A percentile compares a stretch with the other conserved stretches of the same genome.
These are phyloP conservation scores for Biston stratarius DNA, from an alignment of 2,888 invertebrate species.

Conservation along the genomic window DNA sequence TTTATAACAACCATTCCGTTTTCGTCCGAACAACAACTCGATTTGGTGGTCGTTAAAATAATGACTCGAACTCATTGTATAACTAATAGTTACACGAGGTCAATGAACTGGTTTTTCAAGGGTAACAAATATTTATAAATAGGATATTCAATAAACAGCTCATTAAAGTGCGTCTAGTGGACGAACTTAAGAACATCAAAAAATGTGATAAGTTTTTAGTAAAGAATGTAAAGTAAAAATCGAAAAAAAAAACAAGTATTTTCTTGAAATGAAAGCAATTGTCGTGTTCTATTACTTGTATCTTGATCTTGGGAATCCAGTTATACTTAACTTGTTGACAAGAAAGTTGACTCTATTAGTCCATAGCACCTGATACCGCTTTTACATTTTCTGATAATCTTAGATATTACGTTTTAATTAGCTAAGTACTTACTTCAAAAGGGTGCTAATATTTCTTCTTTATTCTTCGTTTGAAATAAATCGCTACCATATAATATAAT, in stretches of 20 bases:
- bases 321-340: conserved; percentile 6
- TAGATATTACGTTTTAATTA: not conserved
- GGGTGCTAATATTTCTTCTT: not conserved
- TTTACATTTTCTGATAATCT: not conserved
- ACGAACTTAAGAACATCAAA: not conserved
- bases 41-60: conserved; percentile 31
- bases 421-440: not conserved
- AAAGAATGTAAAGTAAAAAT: not conserved
- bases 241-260: no score
- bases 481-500: not conserved
- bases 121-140: conserved; percentile 16
- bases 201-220: not conserved
- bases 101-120: conserved; percentile 35
- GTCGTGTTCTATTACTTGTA: conserved; percentile 5
- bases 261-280: not conserved
- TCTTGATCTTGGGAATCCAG: conserved; percentile 18
- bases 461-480: not conserved
- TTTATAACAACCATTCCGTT: conserved; percentile 22
- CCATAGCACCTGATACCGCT: not conserved
- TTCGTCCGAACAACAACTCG: conserved; percentile 24
- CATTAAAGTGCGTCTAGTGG: conserved; percentile 14
- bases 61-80: conserved; percentile 22
- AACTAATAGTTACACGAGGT: conserved; percentile 27
- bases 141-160: conserved; percentile 23
- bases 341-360: conserved; percentile 4